Conservation (phyloP, 2,797 vertebrate species). For the Hipposideros larvatus region DNA sequence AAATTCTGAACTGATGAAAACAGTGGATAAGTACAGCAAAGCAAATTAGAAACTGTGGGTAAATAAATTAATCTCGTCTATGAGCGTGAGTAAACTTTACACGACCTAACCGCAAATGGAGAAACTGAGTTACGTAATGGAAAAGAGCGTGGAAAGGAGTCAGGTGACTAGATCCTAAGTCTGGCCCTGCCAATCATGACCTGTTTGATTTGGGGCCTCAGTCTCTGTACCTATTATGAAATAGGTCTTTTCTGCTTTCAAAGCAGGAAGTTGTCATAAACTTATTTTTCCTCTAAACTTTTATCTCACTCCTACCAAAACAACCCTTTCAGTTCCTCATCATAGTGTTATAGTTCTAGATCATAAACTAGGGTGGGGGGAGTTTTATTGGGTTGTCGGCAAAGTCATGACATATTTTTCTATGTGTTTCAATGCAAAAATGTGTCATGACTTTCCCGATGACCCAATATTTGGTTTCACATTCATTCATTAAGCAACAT, state of each 20-base stretch:
- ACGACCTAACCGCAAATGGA: neutral
- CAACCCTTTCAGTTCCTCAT: neutral
- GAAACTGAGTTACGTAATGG: neutral
- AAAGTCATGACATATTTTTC: too few species aligned
- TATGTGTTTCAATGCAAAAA: too few species aligned
- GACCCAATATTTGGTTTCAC: neutral
- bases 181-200: neutral
- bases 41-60: neutral
- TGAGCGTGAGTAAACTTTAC: neutral
- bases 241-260: neutral
- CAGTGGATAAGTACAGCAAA: neutral
- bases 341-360: neutral
- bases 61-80: neutral
- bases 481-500: neutral
- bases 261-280: neutral
- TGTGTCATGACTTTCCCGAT: too few species aligned
- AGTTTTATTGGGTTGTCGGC: neutral
- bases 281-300: neutral
- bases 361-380: neutral
- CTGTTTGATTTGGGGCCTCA: neutral
- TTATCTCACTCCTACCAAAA: neutral
- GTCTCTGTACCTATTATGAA: neutral
- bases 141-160: neutral
- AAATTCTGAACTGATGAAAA: constrained; percentile 3
- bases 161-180: neutral